These are phyloP conservation scores for Nyctibius grandis DNA, from an alignment of 2,797 vertebrate genomes.

Conservation along the genomic window DNA sequence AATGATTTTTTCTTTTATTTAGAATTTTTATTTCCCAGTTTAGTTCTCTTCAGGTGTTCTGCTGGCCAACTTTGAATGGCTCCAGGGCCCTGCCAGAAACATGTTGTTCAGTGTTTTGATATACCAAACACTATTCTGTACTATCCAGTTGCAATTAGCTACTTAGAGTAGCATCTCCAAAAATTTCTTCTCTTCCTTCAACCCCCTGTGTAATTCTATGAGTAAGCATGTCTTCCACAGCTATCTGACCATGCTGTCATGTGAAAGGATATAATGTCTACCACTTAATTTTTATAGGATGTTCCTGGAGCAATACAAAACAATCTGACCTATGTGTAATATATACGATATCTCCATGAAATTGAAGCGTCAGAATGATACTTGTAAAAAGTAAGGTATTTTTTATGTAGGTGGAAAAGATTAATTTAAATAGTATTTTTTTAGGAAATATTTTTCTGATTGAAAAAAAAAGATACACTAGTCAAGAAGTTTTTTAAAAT, in stretches of 20 bases:
- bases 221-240: not conserved
- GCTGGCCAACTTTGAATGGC: not conserved
- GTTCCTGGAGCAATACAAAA: not conserved
- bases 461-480: not conserved
- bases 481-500: not conserved
- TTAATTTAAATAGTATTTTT: not conserved
- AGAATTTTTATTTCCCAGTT: not conserved
- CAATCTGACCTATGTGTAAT: not conserved
- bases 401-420: not conserved
- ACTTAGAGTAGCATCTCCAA: not conserved
- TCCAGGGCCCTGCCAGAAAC: not conserved
- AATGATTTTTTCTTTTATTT: not conserved
- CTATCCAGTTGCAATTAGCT: not conserved
- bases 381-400: not conserved
- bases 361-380: not conserved
- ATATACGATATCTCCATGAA: not conserved
- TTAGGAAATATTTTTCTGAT: not conserved
- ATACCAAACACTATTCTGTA: not conserved
- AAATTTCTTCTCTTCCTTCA: not conserved
- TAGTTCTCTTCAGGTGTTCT: not conserved
- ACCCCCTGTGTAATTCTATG: not conserved
- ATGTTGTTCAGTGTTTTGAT: not conserved
- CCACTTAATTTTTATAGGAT: not conserved
- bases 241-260: not conserved
- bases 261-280: not conserved